Base-by-base conservation (phyloP, 2,888 invertebrate species). In the Athalia cordata region DNA sequence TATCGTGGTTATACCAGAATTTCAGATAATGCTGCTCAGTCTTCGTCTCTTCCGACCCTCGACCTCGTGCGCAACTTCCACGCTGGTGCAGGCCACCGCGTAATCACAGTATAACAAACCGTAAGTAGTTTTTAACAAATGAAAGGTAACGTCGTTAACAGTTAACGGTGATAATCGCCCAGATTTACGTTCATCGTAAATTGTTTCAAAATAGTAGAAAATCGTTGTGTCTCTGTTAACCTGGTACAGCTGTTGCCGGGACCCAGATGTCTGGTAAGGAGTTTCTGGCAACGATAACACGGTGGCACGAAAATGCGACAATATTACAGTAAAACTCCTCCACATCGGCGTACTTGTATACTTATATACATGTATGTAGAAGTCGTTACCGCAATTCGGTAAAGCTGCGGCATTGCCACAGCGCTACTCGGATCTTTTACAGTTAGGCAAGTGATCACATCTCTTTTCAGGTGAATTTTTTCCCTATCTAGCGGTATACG, bases 211-310 rank as follows among this genome's bases (percentile, higher is more conserved):
- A 75, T 62, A 52, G 45, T 50, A 50, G 75, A 62, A 75, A 62
- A 50, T 75, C 15, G 15, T 29, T 64, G 50, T 57, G 43, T 59
- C 61, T 50, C 59, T 52, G 49, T 62, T 52, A 75, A 62, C 75
- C 50, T 62, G 15, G 62, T 29, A 11, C 75, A 75, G 75, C 75
- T 75, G 75, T 75, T 50, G 62, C 62, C 75, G 4, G 45, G 66
- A 11, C 45, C 13, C 66, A 62, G 62, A 61, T 75, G 62, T 43
- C 62, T 75, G 62, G 75, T 62, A 75, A 50, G 75, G 75, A 57
- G 52, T 75, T 75, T 52, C 52, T 29, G 62, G 62, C 75, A 50
- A 13, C 62, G 62, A 62, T 62, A 62, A 75, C 62, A 50, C 47
- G 11, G 9, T 11, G 8, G 5, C 50, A n/a, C 55, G 8, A n/a